phyloP scores from a whole-genome alignment of 1,140 invertebrate genomes.

The Ips typographus region DNA sequence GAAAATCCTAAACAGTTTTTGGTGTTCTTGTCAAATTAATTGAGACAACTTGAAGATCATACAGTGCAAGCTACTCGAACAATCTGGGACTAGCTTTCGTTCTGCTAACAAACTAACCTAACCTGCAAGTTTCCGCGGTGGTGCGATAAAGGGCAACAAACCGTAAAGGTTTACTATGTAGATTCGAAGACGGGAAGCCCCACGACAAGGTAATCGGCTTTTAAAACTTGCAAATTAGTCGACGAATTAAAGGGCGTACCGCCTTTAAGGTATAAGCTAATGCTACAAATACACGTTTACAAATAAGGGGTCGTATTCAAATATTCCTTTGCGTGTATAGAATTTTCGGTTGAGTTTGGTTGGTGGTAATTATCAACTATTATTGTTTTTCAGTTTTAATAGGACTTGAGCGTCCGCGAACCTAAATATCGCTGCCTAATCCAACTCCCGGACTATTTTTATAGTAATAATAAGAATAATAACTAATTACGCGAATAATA shows the following conservation, averaged over 20 bases:
- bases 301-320: constrained; percentile 8
- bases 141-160: constrained; percentile 1
- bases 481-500: too few relatives aligned
- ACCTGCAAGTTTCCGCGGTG: constrained; percentile 12
- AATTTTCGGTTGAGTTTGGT: too few relatives aligned
- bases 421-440: too few relatives aligned
- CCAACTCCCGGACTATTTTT: too few relatives aligned
- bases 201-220: constrained; percentile 1
- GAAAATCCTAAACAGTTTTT: background rate
- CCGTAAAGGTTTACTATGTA: too few relatives aligned
- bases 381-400: too few relatives aligned
- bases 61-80: constrained; percentile 10
- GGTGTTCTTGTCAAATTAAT: background rate
- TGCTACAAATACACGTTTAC: constrained; percentile 1
- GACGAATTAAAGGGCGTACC: too few relatives aligned
- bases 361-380: too few relatives aligned
- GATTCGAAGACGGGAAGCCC: background rate
- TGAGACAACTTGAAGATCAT: background rate
- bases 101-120: background rate
- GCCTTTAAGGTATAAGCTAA: background rate
- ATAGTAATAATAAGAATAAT: too few relatives aligned
- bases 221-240: constrained; percentile 25
- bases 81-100: constrained; percentile 20
- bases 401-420: too few relatives aligned
- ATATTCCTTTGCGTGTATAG: constrained; percentile 11